Percentiles rank a stretch among this genome's conserved stretches.
Conservation (phyloP, 2,888 invertebrate genomes). For the Chrysolina oricalcia region DNA sequence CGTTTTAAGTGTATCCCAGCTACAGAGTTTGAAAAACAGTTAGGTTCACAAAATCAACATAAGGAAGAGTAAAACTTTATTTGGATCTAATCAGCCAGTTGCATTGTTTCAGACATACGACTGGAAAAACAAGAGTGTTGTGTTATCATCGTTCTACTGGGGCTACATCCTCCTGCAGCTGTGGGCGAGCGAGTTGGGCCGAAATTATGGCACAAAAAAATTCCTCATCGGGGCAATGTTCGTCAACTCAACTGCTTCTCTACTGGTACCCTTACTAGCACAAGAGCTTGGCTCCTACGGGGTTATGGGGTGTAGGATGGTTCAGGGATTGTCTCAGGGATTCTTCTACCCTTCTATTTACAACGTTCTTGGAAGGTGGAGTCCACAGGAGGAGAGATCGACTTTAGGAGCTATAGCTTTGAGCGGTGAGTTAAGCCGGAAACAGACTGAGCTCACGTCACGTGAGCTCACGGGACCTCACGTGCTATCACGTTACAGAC, state of each 20-base stretch:
- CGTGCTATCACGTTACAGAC: no score
- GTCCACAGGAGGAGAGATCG: slow-evolving; percentile 81
- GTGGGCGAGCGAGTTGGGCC: slow-evolving; percentile 75
- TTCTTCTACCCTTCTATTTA: slow-evolving; percentile 83
- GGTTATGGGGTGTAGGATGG: slow-evolving; percentile 78
- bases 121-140: slow-evolving; percentile 69
- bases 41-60: background rate
- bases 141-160: slow-evolving; percentile 86
- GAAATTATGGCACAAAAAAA: slow-evolving; percentile 80
- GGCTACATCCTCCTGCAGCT: slow-evolving; percentile 85
- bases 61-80: background rate
- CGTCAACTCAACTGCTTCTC: slow-evolving; percentile 77
- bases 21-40: no score
- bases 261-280: slow-evolving; percentile 81
- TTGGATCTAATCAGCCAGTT: background rate
- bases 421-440: slow-evolving; percentile 69
- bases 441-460: no score
- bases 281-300: slow-evolving; percentile 77
- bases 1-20: no score
- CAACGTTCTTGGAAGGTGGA: slow-evolving; percentile 84
- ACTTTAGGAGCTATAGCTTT: slow-evolving; percentile 80
- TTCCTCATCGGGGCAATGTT: slow-evolving; percentile 76
- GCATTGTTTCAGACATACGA: slow-evolving; percentile 65
- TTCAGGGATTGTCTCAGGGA: slow-evolving; percentile 85
- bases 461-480: no score